A percentile compares a stretch with the other conserved stretches of the same genome.
Conservation (phyloP, 2,797 vertebrate genomes). For the Chiloscyllium punctatum region DNA sequence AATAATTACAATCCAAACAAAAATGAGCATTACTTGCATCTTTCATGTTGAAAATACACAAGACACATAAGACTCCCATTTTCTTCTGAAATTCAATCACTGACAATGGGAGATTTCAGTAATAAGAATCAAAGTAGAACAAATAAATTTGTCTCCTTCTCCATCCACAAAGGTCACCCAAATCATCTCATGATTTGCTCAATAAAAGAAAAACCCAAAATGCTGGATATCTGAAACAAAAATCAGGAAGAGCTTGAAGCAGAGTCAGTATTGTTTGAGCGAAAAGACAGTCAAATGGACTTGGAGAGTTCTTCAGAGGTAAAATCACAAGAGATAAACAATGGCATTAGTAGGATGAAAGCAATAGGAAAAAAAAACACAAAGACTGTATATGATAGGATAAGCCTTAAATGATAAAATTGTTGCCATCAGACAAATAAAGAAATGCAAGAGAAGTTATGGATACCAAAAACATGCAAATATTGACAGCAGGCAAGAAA, state of each 20-base stretch:
- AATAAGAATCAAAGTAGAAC: background rate
- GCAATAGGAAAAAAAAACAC: background rate
- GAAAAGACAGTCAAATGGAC: background rate
- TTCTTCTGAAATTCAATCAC: background rate
- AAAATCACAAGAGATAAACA: background rate
- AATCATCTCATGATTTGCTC: background rate
- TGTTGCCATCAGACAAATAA: background rate
- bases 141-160: background rate
- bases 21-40: background rate
- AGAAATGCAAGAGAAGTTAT: background rate
- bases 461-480: background rate
- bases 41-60: background rate
- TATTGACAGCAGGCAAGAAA: background rate
- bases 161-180: background rate
- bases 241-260: background rate
- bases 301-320: background rate
- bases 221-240: background rate
- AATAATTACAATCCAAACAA: background rate
- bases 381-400: background rate
- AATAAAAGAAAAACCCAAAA: background rate
- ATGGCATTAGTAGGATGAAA: background rate
- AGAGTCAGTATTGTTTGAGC: background rate
- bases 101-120: background rate
- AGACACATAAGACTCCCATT: background rate
- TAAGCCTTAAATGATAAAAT: background rate